Percentiles rank a stretch among this genome's conserved stretches.
Evolutionary conservation across 2,113 vertebrate genomes (phyloP).

Genomic region (Silurus asotus): DNA sequence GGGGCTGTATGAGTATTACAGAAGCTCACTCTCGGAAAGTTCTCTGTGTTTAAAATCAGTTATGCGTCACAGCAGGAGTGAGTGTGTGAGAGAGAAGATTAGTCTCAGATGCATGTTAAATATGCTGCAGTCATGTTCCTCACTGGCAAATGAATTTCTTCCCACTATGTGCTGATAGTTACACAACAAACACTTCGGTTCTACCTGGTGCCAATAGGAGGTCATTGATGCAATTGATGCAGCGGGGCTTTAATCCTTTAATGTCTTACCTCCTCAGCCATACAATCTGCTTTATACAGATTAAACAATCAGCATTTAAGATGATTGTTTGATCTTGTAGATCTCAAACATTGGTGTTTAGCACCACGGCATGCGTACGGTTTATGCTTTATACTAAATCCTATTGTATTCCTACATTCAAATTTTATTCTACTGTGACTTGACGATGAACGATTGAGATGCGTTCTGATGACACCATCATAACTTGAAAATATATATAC

Average conservation of each 20-base stretch:
- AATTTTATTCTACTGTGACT: no score
- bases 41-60: conserved; percentile 52
- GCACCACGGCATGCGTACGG: background rate
- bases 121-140: conserved; percentile 24
- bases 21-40: conserved; percentile 32
- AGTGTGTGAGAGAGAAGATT: conserved; percentile 45
- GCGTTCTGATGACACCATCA: no score
- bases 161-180: background rate
- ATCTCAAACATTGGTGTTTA: background rate
- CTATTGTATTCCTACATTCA: no score
- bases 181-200: background rate
- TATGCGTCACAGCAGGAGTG: conserved; percentile 61
- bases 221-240: background rate
- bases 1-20: conserved; percentile 61
- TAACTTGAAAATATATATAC: no score
- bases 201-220: background rate
- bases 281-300: no score
- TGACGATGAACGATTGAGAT: no score
- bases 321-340: background rate
- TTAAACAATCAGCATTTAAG: no score
- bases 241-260: background rate
- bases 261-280: background rate
- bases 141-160: background rate
- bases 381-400: no score
- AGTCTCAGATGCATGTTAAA: conserved; percentile 63